phyloP scores from a whole-genome alignment of 2,888 invertebrate genomes.

The Aproaerema taeniolella region DNA sequence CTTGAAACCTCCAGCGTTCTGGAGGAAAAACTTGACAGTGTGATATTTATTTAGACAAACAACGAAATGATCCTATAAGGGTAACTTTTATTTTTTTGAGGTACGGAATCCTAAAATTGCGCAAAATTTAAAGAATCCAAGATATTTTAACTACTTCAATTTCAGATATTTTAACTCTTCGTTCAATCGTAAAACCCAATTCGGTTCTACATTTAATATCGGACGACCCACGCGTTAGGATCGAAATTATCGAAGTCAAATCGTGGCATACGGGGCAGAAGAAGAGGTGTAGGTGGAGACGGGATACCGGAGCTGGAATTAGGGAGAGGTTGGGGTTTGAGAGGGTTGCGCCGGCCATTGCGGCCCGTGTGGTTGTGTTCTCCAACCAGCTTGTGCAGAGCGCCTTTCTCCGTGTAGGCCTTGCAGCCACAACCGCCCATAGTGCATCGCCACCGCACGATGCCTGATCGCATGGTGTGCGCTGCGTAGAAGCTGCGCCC shows the following conservation, averaged over 20 bases:
- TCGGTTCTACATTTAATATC: slow-evolving; percentile 34
- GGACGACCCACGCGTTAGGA: slow-evolving; percentile 64
- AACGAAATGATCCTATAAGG: too few relatives aligned
- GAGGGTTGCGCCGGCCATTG: slow-evolving; percentile 46
- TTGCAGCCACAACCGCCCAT: slow-evolving; percentile 73
- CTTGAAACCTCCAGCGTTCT: too few relatives aligned
- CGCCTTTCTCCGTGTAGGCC: slow-evolving; percentile 67
- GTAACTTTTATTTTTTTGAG: too few relatives aligned
- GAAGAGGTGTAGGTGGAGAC: slow-evolving; percentile 48
- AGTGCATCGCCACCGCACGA: slow-evolving; percentile 70
- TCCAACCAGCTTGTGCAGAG: slow-evolving; percentile 63
- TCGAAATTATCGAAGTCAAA: slow-evolving; percentile 62
- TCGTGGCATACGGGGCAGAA: slow-evolving; percentile 51
- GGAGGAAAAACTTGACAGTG: too few relatives aligned
- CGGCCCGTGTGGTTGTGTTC: slow-evolving; percentile 67
- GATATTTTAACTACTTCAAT: too few relatives aligned
- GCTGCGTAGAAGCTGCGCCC: slow-evolving; percentile 72
- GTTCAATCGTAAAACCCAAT: too few relatives aligned
- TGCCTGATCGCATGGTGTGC: slow-evolving; percentile 69
- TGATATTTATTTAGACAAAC: too few relatives aligned
- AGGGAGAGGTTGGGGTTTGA: slow-evolving; percentile 16
- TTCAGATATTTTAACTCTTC: too few relatives aligned
- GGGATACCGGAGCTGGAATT: slow-evolving; percentile 39
- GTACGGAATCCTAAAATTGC: too few relatives aligned
- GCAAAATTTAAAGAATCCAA: too few relatives aligned